Evolutionary conservation across 30 jellyfish, hydroid and myxozoan genomes (phyloP).

Genomic region (Calvadosia cruxmelitensis): DNA sequence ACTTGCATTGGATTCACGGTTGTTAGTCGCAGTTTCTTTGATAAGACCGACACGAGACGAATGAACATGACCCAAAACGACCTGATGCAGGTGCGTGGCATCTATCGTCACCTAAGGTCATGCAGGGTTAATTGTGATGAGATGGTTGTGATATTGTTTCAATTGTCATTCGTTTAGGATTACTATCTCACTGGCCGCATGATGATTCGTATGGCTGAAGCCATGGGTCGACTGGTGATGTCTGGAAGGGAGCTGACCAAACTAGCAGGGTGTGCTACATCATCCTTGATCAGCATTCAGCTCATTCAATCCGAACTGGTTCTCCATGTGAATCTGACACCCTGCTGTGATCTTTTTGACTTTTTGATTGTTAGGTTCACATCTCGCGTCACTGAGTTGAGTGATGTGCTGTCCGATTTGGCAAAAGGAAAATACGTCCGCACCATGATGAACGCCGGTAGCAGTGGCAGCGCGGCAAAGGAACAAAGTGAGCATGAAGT

Average conservation of each 20-base stretch:
- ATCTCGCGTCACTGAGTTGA: slow-evolving; percentile 71
- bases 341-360: too few relatives aligned
- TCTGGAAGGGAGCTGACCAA: slow-evolving; percentile 91
- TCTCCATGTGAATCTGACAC: too few relatives aligned
- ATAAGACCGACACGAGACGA: slow-evolving; percentile 42
- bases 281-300: background rate
- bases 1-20: slow-evolving; percentile 84
- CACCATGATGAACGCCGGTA: slow-evolving; percentile 48
- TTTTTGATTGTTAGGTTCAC: slow-evolving; percentile 44
- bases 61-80: slow-evolving; percentile 63
- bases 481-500: background rate
- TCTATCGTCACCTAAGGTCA: background rate
- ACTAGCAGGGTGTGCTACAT: slow-evolving; percentile 65
- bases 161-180: slow-evolving; percentile 30
- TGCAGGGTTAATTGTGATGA: too few relatives aligned
- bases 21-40: slow-evolving; percentile 67
- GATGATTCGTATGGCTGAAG: slow-evolving; percentile 97
- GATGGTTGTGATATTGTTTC: background rate
- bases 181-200: slow-evolving; percentile 90
- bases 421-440: slow-evolving; percentile 54
- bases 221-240: slow-evolving; percentile 83
- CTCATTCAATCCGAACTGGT: too few relatives aligned
- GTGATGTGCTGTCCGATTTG: slow-evolving; percentile 63
- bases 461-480: background rate
- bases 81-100: slow-evolving; percentile 66